Evolutionary conservation across 2,888 invertebrate species (phyloP), one percentile per base, ranked within the genome.

Genomic region (Neocrepidodera transversa): DNA sequence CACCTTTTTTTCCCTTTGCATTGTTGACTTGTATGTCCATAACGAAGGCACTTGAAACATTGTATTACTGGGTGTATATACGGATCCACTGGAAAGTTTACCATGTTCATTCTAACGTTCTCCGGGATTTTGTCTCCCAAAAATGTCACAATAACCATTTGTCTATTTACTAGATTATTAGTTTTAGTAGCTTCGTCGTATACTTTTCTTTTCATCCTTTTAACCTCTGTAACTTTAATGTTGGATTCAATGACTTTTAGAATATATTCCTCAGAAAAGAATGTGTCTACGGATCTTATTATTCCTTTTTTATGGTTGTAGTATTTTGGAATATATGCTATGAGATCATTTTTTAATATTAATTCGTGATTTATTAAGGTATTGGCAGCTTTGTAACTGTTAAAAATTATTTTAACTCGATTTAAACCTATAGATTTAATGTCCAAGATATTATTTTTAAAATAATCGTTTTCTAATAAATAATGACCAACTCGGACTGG

Each of bases 231-330:
- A 2, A 43, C 17, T 8, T 4, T 6, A 6, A 1, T 30, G 2
- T n/a, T 7, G 5, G 30, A 42, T 40, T 26, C n/a, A 13, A 52
- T 40, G 2, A 8, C 10, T 2, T 18, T 18, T 18, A n/a, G 2
- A 17, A 53, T 11, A 20, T 43, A 52, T 6, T 52, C n/a, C 5
- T 28, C 16, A 8, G 28, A 10, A 2, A 52, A 43, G 11, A 32
- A 53, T 10, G 32, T 43, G 14, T 17, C 18, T 13, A 53, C 10
- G 17, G 17, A 17, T 20, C 43, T 16, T 1, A 53, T 8, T 14
- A 53, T 20, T n/a, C 53, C 53, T 18, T 35, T 50, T 43, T 53
- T 43, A 13, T 53, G 28, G 8, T 30, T 42, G 42, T 20, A 42
- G 20, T 43, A 53, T 32, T 42, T 16, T 13, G 52, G 43, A 28